Base-by-base conservation (phyloP, 2,113 vertebrate species). In the Gymnorhina tibicen region DNA sequence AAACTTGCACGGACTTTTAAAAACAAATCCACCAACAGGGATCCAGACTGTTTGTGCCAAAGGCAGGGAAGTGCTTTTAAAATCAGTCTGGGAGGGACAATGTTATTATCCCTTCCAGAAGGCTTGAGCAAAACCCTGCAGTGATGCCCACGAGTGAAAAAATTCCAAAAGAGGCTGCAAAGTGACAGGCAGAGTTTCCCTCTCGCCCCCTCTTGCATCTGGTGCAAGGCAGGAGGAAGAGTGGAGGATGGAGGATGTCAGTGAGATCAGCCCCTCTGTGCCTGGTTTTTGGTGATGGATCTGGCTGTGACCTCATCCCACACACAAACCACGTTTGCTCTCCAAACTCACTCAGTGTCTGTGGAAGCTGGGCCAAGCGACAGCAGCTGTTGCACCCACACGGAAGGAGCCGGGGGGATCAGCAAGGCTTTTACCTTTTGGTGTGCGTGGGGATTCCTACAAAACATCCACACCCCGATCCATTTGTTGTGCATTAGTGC, bases 231-330 rank as follows among this genome's bases (percentile, higher is more conserved):
- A 52, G 55, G 20, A 64, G 42, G 60, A 70, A 56, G 20, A 64
- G 4, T 22, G 20, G 11, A 21, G 32, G 5, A 6, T 22, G 20
- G 11, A 21, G 32, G 5, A 6, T 39, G 8, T 16, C 26, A 30
- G 23, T 10, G 12, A 28, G 3, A 32, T 16, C 12, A 56, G 5
- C 16, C 24, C 8, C 1, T 0, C 15, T 11, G 19, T 16, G 24
- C 8, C 37, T 52, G 4, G 13, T 26, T 74, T 30, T 67, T 35
- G 2, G 59, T 11, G 22, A 5, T 39, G 33, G 32, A 23, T 42
- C n/a, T 67, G 59, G 16, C 33, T 56, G 7, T 27, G 53, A 10
- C 21, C 30, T 72, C 8, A 22, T 17, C 13, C 50, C 35, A n/a
- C 7, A 7, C 11, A 42, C 18, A 46, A 89, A 13, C 3, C 23